Evolutionary conservation across 2,797 vertebrate species (phyloP), one percentile per base, ranked within the genome.

Genomic region (Gymnothorax reevesii): DNA sequence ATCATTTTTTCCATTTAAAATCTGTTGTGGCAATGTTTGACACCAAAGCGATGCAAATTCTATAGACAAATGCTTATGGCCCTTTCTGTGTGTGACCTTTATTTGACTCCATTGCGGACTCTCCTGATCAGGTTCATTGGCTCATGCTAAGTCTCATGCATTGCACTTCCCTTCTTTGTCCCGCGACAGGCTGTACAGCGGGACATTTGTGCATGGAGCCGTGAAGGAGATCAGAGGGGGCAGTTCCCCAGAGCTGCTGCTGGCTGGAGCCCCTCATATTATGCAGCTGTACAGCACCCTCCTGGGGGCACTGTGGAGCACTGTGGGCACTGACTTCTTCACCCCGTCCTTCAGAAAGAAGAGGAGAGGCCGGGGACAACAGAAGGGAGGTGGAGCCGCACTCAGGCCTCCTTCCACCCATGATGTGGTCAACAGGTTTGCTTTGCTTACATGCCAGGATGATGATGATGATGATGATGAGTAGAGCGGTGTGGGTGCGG

Each of bases 171-270:
- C 84, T 3, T 82, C 15, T 85, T 49, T 87, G 1, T 88, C 17
- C 84, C 25, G 64, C 54, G 57, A 54, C 86, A 97, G 96, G 92
- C 77, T 96, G 89, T 96, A 93, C 91, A 96, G 94, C 20, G 96
- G 96, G 9, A 94, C 95, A 3, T 87, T 97, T 90, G 89, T 94
- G 33, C 95, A 96, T 7, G 94, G 96, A 10, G 88, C 96, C 64
- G 69, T 93, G 85, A 85, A 84, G 79, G 89, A 83, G 57, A 90
- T 96, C 49, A 94, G 90, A 87, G 92, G 87, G 1, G 95, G 95
- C 84, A 49, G 22, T 7, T 7, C 88, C n/a, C 89, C 91, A 0
- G 93, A 95, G 66, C 88, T 89, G 22, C 80, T 95, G 59, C 82
- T 96, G 3, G 73, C 86, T 0, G 90, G 87, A 0, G 88, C 87